Percentiles rank a stretch among this genome's conserved stretches.
Conservation (phyloP, 2,797 vertebrate genomes). For the Glyptemys insculpta region DNA sequence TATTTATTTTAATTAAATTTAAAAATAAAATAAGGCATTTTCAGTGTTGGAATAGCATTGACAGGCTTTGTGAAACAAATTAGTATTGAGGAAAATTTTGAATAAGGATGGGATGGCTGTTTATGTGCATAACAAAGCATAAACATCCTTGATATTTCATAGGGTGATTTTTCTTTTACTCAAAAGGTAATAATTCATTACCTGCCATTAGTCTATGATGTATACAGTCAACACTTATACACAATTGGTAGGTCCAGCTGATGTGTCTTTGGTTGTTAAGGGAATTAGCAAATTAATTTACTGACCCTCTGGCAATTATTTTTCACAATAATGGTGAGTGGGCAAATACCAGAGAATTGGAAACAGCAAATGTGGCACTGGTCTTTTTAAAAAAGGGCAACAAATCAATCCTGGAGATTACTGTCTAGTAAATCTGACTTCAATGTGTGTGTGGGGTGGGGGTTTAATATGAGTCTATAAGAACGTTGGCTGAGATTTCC, state of each 20-base stretch:
- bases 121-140: not conserved
- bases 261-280: not conserved
- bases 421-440: not conserved
- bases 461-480: not conserved
- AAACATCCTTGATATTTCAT: not conserved
- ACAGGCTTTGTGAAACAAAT: not conserved
- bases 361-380: not conserved
- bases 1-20: not conserved
- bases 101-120: not conserved
- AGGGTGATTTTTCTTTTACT: not conserved
- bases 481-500: not conserved
- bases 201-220: not conserved
- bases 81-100: not conserved
- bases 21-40: not conserved
- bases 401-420: not conserved
- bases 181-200: not conserved
- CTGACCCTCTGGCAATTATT: not conserved
- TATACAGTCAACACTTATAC: not conserved
- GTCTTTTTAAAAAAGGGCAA: not conserved
- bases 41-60: not conserved
- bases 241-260: not conserved
- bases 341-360: not conserved
- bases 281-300: not conserved
- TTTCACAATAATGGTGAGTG: not conserved
- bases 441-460: not conserved